Evolutionary conservation across 2,888 invertebrate genomes (phyloP).

Genomic region (Antheraea yamamai): DNA sequence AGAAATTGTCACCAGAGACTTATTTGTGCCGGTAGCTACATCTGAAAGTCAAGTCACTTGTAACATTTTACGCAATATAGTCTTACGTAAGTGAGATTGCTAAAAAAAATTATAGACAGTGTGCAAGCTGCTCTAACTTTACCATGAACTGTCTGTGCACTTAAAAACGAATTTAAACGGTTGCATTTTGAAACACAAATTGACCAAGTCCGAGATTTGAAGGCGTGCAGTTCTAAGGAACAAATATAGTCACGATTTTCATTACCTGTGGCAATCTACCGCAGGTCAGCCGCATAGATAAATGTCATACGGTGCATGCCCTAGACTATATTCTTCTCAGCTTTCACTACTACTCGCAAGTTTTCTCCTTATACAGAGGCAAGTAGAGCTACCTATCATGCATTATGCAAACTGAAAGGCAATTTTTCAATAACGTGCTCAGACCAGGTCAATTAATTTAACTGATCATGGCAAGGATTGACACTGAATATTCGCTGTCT

Average conservation of each 20-base stretch:
- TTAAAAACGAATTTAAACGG: conserved; percentile 11
- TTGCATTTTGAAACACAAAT: conserved; percentile 12
- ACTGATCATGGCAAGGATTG: neutral
- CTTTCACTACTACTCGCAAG: neutral
- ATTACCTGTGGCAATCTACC: conserved; percentile 9
- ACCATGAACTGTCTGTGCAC: neutral
- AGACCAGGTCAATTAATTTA: neutral
- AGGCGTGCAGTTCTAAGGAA: neutral
- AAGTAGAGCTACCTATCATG: neutral
- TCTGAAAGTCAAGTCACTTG: no score
- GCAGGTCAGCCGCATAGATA: neutral
- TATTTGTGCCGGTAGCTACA: no score
- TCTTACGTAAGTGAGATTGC: neutral
- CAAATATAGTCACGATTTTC: conserved; percentile 8
- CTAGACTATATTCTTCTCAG: neutral
- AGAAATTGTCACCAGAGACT: no score
- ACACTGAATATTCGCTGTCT: neutral
- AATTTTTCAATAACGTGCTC: neutral
- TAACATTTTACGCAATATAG: no score
- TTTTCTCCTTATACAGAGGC: neutral
- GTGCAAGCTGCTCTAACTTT: neutral
- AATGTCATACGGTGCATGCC: conserved; percentile 1
- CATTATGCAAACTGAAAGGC: neutral
- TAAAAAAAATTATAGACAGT: neutral
- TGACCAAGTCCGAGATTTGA: neutral